Evolutionary conservation across 1,140 invertebrate species (phyloP), one percentile per base, ranked within the genome.

Genomic region (Cotesia glomerata): DNA sequence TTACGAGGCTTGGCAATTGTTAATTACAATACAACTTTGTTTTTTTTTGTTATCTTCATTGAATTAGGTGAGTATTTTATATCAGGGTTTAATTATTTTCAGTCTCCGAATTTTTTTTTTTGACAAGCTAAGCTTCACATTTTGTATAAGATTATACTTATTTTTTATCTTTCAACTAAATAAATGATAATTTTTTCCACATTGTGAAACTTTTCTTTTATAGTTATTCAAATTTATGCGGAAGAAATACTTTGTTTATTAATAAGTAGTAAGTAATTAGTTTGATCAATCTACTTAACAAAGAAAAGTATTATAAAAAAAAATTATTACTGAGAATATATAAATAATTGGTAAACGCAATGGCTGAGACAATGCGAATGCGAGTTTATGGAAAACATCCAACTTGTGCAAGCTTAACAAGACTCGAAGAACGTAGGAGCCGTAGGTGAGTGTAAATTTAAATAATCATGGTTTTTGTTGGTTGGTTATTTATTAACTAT

Each of bases 391-490:
- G 93, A 69, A 88, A 88, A 76, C 90, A 90, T 82, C 93, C 94
- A 64, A 90, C 93, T 2, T 95, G 93, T 82, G 93, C 93, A 69
- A 89, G 90, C 76, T 84, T 83, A 63, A 88, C 88, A 73, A 90
- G 94, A 75, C 86, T 95, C 51, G 92, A 94, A 77, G 93, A 95
- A 75, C 89, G 93, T 68, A 85, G 90, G 78, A 89, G 89, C 0
- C 91, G 91, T 80, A 90, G 91, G 66, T 91, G 90, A 80, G 89
- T 89, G n/a, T 11, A 16, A 11, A 35, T 18, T 14, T 18, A 49
- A 54, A 11, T 54, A 67, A 54, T 52, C 13, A 14, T 14, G 7
- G 8, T 8, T 0, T 64, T 51, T 14, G 13, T 65, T 65, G 35
- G 13, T 9, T 32, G 16, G 16, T 45, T 16, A 45, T 62, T 39